These are phyloP conservation scores for Melanostoma scalare DNA, from an alignment of 2,888 invertebrate species.

Conservation along the genomic window DNA sequence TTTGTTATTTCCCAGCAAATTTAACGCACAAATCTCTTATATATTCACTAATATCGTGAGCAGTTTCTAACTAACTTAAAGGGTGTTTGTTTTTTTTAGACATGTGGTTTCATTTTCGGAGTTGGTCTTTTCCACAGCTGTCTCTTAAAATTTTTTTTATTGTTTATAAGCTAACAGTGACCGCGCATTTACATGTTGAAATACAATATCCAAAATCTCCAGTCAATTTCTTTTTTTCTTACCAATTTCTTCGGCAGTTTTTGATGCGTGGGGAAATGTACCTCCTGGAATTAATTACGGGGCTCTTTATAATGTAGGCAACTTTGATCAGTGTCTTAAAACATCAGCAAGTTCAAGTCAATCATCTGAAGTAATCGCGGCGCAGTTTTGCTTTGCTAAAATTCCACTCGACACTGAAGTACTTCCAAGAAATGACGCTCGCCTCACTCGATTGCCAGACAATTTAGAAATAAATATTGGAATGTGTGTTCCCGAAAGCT, in stretches of 20 bases:
- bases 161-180: no score
- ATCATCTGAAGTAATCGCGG: slow-evolving; percentile 72
- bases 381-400: slow-evolving; percentile 76
- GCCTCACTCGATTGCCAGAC: background rate
- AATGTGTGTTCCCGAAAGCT: slow-evolving; percentile 71
- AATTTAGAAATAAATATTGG: slow-evolving; percentile 37
- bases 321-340: slow-evolving; percentile 78
- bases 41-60: no score
- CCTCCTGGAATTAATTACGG: slow-evolving; percentile 77
- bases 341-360: slow-evolving; percentile 8
- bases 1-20: no score
- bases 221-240: no score
- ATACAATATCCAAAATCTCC: no score
- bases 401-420: slow-evolving; percentile 20
- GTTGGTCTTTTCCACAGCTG: no score
- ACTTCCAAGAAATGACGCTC: background rate
- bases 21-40: no score
- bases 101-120: no score
- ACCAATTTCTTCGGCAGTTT: slow-evolving; percentile 73
- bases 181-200: no score
- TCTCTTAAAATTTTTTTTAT: no score
- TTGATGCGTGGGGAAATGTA: slow-evolving; percentile 78
- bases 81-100: no score
- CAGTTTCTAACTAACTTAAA: no score
- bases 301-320: slow-evolving; percentile 75